Conservation (phyloP, 2,888 invertebrate genomes). For the Trisateles emortualis region DNA sequence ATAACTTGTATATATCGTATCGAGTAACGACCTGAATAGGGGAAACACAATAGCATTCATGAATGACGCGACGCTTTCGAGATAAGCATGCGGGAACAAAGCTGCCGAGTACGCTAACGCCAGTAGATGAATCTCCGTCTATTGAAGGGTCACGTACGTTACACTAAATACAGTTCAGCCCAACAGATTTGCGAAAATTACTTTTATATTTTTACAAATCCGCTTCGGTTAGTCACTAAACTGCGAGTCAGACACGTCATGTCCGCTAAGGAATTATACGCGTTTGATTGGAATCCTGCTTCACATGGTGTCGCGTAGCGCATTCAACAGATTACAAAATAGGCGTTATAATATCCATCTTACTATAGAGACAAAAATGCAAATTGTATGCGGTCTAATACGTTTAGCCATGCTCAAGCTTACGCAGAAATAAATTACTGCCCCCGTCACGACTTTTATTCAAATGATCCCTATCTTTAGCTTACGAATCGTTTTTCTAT, state of each 20-base stretch:
- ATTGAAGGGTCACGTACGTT: slow-evolving; percentile 76
- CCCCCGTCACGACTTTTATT: slow-evolving; percentile 66
- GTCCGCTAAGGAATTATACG: slow-evolving; percentile 37
- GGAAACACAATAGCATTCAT: slow-evolving; percentile 66
- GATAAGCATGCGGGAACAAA: slow-evolving; percentile 62
- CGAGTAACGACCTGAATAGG: slow-evolving; percentile 67
- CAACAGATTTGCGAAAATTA: slow-evolving; percentile 52
- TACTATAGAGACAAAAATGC: slow-evolving; percentile 67
- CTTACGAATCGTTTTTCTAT: slow-evolving; percentile 49
- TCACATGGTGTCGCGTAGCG: slow-evolving; percentile 40
- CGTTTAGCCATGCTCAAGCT: slow-evolving; percentile 55
- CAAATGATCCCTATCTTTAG: slow-evolving; percentile 58
- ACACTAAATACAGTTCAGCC: slow-evolving; percentile 48
- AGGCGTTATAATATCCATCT: slow-evolving; percentile 42
- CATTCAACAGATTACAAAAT: slow-evolving; percentile 54
- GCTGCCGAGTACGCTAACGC: slow-evolving; percentile 52
- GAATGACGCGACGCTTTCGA: slow-evolving; percentile 67
- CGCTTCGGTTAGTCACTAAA: not conserved
- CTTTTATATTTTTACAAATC: slow-evolving; percentile 23
- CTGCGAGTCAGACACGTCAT: slow-evolving; percentile 34
- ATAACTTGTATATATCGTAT: slow-evolving; percentile 52
- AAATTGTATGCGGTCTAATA: slow-evolving; percentile 63
- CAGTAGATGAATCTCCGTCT: slow-evolving; percentile 51
- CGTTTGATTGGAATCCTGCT: slow-evolving; percentile 59
- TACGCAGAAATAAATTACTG: slow-evolving; percentile 62